These are phyloP conservation scores for Tapera naevia DNA, from an alignment of 2,797 vertebrate species.

Conservation along the genomic window DNA sequence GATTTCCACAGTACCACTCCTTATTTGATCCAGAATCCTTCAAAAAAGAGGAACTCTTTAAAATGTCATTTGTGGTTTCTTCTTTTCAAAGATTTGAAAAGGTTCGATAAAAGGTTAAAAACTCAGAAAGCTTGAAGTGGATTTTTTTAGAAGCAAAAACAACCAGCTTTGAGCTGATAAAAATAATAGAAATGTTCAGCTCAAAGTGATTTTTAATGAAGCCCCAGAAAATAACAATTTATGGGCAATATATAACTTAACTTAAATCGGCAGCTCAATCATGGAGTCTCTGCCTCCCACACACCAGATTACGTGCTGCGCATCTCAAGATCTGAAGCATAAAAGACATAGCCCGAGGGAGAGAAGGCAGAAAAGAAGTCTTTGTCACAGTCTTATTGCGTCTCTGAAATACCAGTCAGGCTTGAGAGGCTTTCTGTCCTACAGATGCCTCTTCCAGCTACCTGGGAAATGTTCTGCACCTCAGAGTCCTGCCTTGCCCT, in stretches of 20 bases:
- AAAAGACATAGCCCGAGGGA: background rate
- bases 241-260: background rate
- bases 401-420: background rate
- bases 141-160: background rate
- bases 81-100: background rate
- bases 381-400: background rate
- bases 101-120: background rate
- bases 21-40: background rate
- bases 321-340: background rate
- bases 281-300: constrained; percentile 5
- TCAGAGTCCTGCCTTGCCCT: background rate
- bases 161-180: background rate
- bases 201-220: constrained; percentile 28
- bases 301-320: background rate
- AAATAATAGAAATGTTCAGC: background rate
- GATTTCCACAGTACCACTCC: background rate
- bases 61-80: background rate
- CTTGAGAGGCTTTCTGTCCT: background rate
- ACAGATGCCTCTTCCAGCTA: background rate
- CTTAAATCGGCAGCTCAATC: background rate
- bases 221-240: constrained; percentile 14
- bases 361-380: background rate
- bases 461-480: background rate
- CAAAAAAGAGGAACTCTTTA: background rate
- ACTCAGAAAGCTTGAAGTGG: background rate